Conservation (phyloP, 2,797 vertebrate genomes). For the Sebastes elongatus region DNA sequence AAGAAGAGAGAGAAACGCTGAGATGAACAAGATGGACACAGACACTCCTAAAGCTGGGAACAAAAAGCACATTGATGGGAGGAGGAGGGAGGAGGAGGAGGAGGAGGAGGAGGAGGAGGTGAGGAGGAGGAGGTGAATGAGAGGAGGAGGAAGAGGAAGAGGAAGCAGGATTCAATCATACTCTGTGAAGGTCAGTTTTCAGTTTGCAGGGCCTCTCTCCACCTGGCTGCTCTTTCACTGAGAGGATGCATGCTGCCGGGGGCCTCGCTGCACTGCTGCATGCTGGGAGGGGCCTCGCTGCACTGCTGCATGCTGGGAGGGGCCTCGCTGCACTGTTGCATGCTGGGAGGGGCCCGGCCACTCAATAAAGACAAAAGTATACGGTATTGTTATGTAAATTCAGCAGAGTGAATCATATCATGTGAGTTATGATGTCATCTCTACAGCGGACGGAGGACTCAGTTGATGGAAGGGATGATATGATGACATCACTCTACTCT, state of each 20-base stretch:
- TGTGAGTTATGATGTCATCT: neutral
- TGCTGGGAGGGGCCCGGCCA: slow-evolving; percentile 10
- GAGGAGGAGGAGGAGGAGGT: too few species aligned
- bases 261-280: neutral
- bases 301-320: neutral
- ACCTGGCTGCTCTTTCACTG: slow-evolving; percentile 71
- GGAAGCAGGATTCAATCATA: slow-evolving; percentile 75
- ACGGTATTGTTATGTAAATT: neutral
- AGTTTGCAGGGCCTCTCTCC: slow-evolving; percentile 51
- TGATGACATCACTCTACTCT: neutral
- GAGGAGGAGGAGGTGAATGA: slow-evolving; percentile 10
- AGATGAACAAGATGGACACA: slow-evolving; percentile 30
- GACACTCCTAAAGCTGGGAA: slow-evolving; percentile 46
- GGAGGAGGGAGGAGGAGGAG: slow-evolving; percentile 25
- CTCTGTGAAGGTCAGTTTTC: slow-evolving; percentile 80
- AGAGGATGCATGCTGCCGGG: slow-evolving; percentile 34
- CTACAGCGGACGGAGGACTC: neutral
- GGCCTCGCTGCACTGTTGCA: too few species aligned
- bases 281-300: slow-evolving; percentile 5
- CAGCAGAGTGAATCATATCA: neutral
- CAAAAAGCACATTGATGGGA: slow-evolving; percentile 72
- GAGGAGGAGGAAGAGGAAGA: slow-evolving; percentile 25
- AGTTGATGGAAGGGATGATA: neutral
- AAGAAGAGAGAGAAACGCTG: neutral
- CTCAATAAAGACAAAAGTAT: slow-evolving; percentile 9